phyloP scores from a whole-genome alignment of 2,888 invertebrate species.

The Aphidoletes aphidimyza region DNA sequence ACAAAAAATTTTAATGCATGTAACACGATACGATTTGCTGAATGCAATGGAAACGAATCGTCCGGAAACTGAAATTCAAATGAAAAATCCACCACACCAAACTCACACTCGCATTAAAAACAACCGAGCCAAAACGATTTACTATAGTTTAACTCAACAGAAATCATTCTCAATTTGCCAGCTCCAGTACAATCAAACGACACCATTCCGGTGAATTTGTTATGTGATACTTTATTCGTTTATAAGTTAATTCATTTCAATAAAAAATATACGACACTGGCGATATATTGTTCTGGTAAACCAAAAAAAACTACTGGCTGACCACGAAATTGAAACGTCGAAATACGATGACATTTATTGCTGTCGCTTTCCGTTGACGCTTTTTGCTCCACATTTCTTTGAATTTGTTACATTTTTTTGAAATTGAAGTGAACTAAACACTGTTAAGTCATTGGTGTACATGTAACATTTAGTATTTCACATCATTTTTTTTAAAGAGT shows the following conservation, averaged over 20 bases:
- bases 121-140: too few relatives aligned
- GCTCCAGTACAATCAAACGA: background rate
- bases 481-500: background rate
- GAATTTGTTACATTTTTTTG: background rate
- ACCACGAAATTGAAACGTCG: background rate
- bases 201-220: conserved; percentile 22
- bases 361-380: conserved; percentile 13
- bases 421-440: too few relatives aligned
- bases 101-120: background rate
- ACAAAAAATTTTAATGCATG: conserved; percentile 32
- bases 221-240: conserved; percentile 22
- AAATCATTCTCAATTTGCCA: background rate
- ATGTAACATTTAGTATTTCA: conserved; percentile 28
- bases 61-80: conserved; percentile 38
- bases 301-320: background rate
- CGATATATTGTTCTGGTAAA: too few relatives aligned
- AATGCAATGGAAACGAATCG: conserved; percentile 18
- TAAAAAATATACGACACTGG: background rate
- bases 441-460: too few relatives aligned
- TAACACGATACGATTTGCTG: conserved; percentile 23
- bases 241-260: background rate
- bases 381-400: conserved; percentile 1
- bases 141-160: too few relatives aligned
- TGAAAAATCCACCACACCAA: background rate
- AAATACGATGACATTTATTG: conserved; percentile 42